Percentiles rank a stretch among this genome's conserved stretches.
These are phyloP conservation scores for Unio pictorum DNA, from an alignment of 2,888 invertebrate genomes.

Conservation along the genomic window DNA sequence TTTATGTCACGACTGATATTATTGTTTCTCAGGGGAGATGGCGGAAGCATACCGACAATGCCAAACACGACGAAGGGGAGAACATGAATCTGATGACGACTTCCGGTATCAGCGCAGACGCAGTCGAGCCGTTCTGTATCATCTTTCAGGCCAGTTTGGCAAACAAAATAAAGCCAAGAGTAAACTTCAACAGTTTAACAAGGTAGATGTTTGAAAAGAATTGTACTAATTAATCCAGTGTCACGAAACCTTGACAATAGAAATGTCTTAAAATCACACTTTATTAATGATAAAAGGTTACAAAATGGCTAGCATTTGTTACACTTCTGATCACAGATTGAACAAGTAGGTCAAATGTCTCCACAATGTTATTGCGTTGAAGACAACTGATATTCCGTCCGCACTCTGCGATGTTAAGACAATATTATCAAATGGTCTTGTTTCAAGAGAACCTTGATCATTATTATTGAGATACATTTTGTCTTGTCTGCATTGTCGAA, in stretches of 20 bases:
- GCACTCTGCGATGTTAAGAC: too few relatives aligned
- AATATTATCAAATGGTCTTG: too few relatives aligned
- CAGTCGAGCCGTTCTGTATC: conserved; percentile 95
- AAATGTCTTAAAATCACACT: too few relatives aligned
- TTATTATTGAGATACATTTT: too few relatives aligned
- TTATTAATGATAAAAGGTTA: neutral
- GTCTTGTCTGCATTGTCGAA: too few relatives aligned
- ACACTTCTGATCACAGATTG: neutral
- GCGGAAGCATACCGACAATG: conserved; percentile 40
- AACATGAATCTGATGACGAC: conserved; percentile 45
- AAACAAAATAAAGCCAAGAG: conserved; percentile 86
- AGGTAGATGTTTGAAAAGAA: conserved; percentile 79
- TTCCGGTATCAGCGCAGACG: conserved; percentile 90
- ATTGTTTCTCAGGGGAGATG: conserved; percentile 33
- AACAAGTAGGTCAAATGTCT: too few relatives aligned
- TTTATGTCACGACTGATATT: neutral
- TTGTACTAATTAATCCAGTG: too few relatives aligned
- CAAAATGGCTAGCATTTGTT: too few relatives aligned
- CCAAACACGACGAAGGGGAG: conserved; percentile 25
- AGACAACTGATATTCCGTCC: too few relatives aligned
- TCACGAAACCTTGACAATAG: too few relatives aligned
- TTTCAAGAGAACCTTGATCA: too few relatives aligned
- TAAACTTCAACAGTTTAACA: conserved; percentile 94
- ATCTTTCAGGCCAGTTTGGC: conserved; percentile 96
- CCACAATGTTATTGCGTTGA: too few relatives aligned